Evolutionary conservation across 1,140 invertebrate species (phyloP).

Genomic region (Stegodyphus mimosarum): DNA sequence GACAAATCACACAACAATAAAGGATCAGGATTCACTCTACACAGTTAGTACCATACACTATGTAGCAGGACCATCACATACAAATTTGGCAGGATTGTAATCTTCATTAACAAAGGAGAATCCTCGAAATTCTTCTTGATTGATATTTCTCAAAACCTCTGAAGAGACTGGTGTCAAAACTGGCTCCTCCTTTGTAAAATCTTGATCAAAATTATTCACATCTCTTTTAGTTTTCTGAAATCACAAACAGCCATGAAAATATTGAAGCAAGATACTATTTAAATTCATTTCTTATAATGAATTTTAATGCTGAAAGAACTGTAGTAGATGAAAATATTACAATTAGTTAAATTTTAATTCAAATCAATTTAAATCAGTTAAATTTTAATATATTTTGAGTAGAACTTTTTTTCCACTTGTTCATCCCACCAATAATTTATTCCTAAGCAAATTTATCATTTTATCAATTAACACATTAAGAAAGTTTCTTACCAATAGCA

Average conservation of each 20-base stretch:
- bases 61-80: constrained; percentile 61
- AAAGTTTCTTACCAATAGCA: too few relatives aligned
- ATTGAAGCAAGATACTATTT: too few relatives aligned
- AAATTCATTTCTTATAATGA: too few relatives aligned
- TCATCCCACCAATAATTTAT: too few relatives aligned
- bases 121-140: constrained; percentile 96
- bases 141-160: constrained; percentile 91
- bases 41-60: constrained; percentile 39
- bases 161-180: constrained; percentile 91
- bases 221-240: constrained; percentile 95
- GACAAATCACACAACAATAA: constrained; percentile 54
- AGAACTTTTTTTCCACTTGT: too few relatives aligned
- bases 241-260: neutral
- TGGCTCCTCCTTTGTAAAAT: constrained; percentile 99
- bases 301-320: too few relatives aligned
- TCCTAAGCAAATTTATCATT: too few relatives aligned
- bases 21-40: constrained; percentile 15
- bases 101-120: constrained; percentile 97
- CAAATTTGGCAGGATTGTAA: constrained; percentile 81
- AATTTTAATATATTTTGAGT: too few relatives aligned
- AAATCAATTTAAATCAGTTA: too few relatives aligned
- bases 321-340: too few relatives aligned
- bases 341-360: too few relatives aligned
- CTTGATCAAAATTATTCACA: constrained; percentile 98
- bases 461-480: too few relatives aligned